These are phyloP conservation scores for Lemur catta DNA, from an alignment of 2,797 vertebrate genomes.

Conservation along the genomic window DNA sequence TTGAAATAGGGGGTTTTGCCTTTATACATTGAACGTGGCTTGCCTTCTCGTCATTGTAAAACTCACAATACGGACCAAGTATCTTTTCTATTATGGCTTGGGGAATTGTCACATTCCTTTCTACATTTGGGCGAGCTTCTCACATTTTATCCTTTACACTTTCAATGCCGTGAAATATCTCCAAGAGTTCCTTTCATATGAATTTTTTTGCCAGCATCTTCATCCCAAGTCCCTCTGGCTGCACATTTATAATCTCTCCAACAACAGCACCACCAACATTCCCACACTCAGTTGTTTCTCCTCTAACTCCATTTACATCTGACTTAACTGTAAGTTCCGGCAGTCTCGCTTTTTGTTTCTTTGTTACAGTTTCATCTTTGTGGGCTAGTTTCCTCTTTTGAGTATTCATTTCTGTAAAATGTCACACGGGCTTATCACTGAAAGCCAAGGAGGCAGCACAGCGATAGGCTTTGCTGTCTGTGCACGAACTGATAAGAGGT, in stretches of 20 bases:
- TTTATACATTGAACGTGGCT: background rate
- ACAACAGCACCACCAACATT: background rate
- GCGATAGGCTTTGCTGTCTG: background rate
- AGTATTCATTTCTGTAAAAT: background rate
- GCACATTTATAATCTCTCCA: background rate
- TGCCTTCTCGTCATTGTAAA: background rate
- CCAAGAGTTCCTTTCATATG: background rate
- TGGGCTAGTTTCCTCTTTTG: background rate
- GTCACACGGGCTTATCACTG: background rate
- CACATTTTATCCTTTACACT: background rate
- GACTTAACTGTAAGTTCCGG: background rate
- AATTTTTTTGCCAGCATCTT: background rate
- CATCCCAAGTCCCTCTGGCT: background rate
- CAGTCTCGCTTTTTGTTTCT: background rate
- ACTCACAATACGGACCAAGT: background rate
- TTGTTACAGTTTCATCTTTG: background rate
- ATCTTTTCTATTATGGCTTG: background rate
- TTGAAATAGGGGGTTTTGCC: background rate
- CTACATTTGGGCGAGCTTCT: background rate
- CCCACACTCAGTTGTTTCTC: background rate
- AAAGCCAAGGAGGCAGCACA: background rate
- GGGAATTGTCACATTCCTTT: background rate
- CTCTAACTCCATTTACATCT: background rate
- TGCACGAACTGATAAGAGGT: background rate
- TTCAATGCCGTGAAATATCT: background rate